phyloP scores from a whole-genome alignment of 1,140 invertebrate species.

The Elymnias hypermnestra region DNA sequence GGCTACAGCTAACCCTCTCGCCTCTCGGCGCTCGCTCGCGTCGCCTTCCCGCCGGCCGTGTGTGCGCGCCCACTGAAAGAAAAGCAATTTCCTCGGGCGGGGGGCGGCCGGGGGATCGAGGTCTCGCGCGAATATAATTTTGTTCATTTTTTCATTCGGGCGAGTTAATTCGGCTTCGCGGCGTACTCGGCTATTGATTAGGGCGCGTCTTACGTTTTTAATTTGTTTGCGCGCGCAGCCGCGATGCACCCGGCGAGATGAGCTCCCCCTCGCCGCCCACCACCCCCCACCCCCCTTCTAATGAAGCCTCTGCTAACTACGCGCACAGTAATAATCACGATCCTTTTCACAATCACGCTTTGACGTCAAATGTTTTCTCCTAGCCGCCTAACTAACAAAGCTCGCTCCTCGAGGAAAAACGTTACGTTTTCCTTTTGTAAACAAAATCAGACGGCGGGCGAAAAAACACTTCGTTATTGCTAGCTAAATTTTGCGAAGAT shows the following conservation, averaged over 20 bases:
- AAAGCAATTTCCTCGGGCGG: conserved; percentile 71
- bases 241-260: conserved; percentile 64
- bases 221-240: conserved; percentile 75
- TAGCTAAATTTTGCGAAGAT: neutral
- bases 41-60: conserved; percentile 38
- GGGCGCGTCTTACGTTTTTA: conserved; percentile 75
- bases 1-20: conserved; percentile 59
- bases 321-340: conserved; percentile 53
- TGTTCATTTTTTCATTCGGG: conserved; percentile 75
- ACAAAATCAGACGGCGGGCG: conserved; percentile 27
- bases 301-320: conserved; percentile 67
- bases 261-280: conserved; percentile 27
- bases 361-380: conserved; percentile 46
- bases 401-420: conserved; percentile 36
- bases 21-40: conserved; percentile 28
- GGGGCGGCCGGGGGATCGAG: conserved; percentile 40
- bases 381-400: conserved; percentile 31
- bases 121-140: conserved; percentile 74
- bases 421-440: conserved; percentile 27
- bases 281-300: conserved; percentile 34
- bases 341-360: conserved; percentile 61
- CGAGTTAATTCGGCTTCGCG: conserved; percentile 73
- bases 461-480: conserved; percentile 12
- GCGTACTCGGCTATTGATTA: conserved; percentile 73
- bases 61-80: conserved; percentile 69